Conservation (phyloP, 2,888 invertebrate genomes). For the Cryptocephalus moraei region DNA sequence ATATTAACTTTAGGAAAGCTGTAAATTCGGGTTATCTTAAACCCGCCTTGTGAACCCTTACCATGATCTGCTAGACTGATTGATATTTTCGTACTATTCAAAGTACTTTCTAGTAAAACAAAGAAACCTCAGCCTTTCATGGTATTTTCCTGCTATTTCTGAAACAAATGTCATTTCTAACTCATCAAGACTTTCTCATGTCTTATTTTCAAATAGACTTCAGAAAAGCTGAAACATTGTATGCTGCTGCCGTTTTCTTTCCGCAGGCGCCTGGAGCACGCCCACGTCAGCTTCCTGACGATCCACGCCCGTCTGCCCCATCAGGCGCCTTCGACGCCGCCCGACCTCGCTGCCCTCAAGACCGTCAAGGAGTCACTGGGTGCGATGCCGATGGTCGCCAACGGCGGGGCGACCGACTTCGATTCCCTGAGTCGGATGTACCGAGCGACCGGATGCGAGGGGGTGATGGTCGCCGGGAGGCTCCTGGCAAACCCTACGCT, state of each 20-base stretch:
- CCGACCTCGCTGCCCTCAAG: constrained; percentile 38
- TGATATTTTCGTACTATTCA: too few species aligned
- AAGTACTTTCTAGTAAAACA: too few species aligned
- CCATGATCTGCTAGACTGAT: too few species aligned
- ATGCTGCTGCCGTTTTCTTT: too few species aligned
- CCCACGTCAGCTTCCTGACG: constrained; percentile 81
- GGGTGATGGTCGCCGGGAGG: constrained; percentile 90
- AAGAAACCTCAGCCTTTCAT: too few species aligned
- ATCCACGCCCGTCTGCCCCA: constrained; percentile 65
- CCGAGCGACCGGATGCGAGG: constrained; percentile 59
- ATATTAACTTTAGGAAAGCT: too few species aligned
- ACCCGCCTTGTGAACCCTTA: too few species aligned
- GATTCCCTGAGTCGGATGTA: constrained; percentile 61
- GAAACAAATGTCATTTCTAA: not conserved
- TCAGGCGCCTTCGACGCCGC: too few species aligned
- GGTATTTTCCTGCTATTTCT: too few species aligned
- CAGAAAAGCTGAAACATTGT: too few species aligned
- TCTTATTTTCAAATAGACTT: too few species aligned
- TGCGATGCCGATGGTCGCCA: constrained; percentile 79
- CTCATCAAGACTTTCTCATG: not conserved
- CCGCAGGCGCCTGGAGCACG: constrained; percentile 59
- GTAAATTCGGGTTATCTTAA: too few species aligned
- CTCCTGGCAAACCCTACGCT: constrained; percentile 85
- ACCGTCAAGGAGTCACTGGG: constrained; percentile 56
- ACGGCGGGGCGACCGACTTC: constrained; percentile 76